Conservation (phyloP, 2,797 vertebrate species). For the Brachyalestes nurse region DNA sequence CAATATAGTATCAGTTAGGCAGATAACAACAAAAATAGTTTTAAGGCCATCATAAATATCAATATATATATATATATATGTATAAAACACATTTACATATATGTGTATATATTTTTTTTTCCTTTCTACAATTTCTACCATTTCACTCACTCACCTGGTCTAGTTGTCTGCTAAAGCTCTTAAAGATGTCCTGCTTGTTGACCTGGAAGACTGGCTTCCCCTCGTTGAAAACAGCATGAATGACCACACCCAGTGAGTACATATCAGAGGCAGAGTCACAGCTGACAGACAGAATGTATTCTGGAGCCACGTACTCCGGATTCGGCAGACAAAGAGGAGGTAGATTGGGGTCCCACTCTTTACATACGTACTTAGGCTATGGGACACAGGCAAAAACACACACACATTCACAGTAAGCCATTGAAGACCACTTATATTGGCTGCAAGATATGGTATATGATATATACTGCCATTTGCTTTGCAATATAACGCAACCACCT, state of each 20-base stretch:
- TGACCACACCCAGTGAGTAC: slow-evolving; percentile 94
- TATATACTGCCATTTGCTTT: background rate
- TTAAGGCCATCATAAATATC: too few species aligned
- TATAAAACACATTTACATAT: too few species aligned
- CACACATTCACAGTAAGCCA: slow-evolving; percentile 4
- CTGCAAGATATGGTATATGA: too few species aligned
- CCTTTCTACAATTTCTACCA: too few species aligned
- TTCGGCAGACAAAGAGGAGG: slow-evolving; percentile 95
- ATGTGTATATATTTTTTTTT: too few species aligned
- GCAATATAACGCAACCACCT: background rate
- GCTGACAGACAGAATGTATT: slow-evolving; percentile 98
- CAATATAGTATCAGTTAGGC: too few species aligned
- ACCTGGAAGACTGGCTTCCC: slow-evolving; percentile 95
- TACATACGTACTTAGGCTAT: slow-evolving; percentile 92
- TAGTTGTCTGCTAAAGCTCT: slow-evolving; percentile 97
- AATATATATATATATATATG: too few species aligned
- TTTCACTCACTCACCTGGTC: slow-evolving; percentile 87
- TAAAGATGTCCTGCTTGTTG: slow-evolving; percentile 98
- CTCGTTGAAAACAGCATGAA: slow-evolving; percentile 95
- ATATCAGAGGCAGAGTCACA: slow-evolving; percentile 97
- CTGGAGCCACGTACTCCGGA: slow-evolving; percentile 96
- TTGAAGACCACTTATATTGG: background rate
- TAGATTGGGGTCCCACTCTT: slow-evolving; percentile 98
- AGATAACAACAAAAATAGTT: too few species aligned
- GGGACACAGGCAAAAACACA: slow-evolving; percentile 25